Percentiles rank a stretch among this genome's conserved stretches.
Evolutionary conservation across 1,140 invertebrate species (phyloP).

Genomic region (Megalonaias nervosa): DNA sequence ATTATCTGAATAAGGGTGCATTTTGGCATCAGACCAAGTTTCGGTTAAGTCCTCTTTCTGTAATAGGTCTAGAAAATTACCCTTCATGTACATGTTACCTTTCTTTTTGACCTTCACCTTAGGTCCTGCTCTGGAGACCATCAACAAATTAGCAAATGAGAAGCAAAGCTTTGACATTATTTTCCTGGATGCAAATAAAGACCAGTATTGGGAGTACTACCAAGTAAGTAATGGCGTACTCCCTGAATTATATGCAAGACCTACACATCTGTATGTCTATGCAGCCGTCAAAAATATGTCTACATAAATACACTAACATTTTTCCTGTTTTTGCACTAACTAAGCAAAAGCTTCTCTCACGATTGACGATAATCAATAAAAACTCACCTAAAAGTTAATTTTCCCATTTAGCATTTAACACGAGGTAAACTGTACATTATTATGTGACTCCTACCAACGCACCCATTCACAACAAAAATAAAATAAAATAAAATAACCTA

Average conservation of each 20-base stretch:
- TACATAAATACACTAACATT: no score
- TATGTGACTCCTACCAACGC: neutral
- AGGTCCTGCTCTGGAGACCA: slow-evolving; percentile 27
- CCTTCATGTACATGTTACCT: neutral
- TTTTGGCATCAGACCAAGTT: no score
- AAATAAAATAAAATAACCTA: neutral
- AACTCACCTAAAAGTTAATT: no score
- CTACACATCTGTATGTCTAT: neutral
- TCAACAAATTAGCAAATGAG: slow-evolving; percentile 19
- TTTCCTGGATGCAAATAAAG: slow-evolving; percentile 35
- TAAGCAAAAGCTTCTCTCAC: no score
- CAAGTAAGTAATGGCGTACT: slow-evolving; percentile 7
- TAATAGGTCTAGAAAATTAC: no score
- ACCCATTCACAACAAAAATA: neutral
- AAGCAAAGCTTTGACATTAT: no score
- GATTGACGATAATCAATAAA: no score
- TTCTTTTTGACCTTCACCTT: neutral
- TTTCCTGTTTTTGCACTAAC: no score
- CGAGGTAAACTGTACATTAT: neutral
- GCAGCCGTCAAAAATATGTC: no score
- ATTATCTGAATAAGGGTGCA: no score
- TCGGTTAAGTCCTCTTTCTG: neutral
- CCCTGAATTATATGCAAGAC: neutral
- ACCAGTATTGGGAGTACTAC: slow-evolving; percentile 23
- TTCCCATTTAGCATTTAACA: no score